Evolutionary conservation across 2,888 invertebrate genomes (phyloP).

Genomic region (Onthophagus sagittarius): DNA sequence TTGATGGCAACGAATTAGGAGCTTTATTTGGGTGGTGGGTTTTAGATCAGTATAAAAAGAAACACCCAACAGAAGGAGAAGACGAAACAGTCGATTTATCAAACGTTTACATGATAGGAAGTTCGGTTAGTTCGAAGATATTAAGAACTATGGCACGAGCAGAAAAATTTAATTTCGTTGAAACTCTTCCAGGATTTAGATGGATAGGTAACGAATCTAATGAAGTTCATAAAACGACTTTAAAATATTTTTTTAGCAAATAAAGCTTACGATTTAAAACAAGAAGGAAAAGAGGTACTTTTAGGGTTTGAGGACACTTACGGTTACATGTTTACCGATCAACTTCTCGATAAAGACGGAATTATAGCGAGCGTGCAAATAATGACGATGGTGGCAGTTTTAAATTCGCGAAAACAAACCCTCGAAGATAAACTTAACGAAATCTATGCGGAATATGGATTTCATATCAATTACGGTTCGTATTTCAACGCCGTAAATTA

Average conservation of each 20-base stretch:
- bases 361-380: conserved; percentile 81
- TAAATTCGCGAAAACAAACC: conserved; percentile 59
- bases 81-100: conserved; percentile 38
- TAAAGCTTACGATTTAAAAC: conserved; percentile 65
- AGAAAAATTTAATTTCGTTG: conserved; percentile 73
- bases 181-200: conserved; percentile 98
- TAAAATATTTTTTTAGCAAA: conserved; percentile 54
- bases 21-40: conserved; percentile 94
- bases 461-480: conserved; percentile 81
- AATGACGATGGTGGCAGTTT: conserved; percentile 67
- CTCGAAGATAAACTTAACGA: conserved; percentile 63
- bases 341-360: conserved; percentile 94
- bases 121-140: conserved; percentile 96
- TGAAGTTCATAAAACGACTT: conserved; percentile 19
- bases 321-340: conserved; percentile 91
- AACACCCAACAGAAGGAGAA: conserved; percentile 43
- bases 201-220: conserved; percentile 78
- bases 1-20: conserved; percentile 94
- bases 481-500: conserved; percentile 86
- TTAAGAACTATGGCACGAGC: conserved; percentile 72
- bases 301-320: conserved; percentile 99
- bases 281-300: conserved; percentile 71
- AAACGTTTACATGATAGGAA: conserved; percentile 81
- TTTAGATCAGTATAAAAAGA: conserved; percentile 57
- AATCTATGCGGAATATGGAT: conserved; percentile 82